Evolutionary conservation across 2,888 invertebrate species (phyloP), one percentile per base, ranked within the genome.

Genomic region (Lypha dubia): DNA sequence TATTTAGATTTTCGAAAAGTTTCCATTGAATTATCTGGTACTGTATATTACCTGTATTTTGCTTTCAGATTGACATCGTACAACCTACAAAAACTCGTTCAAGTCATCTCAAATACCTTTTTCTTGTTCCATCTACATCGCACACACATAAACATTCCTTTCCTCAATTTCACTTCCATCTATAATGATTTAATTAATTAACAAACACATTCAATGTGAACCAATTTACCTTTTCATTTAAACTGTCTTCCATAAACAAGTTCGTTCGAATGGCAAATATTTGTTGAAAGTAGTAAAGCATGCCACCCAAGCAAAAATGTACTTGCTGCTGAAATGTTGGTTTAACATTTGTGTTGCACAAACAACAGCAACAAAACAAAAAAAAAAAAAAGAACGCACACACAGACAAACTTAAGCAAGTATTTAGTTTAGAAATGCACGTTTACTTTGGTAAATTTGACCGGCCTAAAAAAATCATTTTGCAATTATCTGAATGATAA

Each of bases 131-230:
- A 22, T 17, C 2, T 51, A 51, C 17, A 5, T 8, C 11, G 17
- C 51, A 24, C 53, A 24, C 24, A 24, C 53, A 24, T 15, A 15
- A 60, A 60, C 20, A n/a, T 51, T 49, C 7, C 44, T 9, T 56
- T 24, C 15, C 6, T 17, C 46, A 56, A 32, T 53, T 56, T 20
- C 1, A 75, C 56, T 56, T n/a, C 22, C 38, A 32, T 17, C 22
- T 49, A 32, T 17, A 76, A 67, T 76, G 67, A 58, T 58, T 58
- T 46, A 76, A 76, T 76, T 76, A 67, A 76, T 67, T 65, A 65
- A 65, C 67, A 49, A 58, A 38, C 58, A 46, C 65, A 32, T 56
- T 41, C 28, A 65, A 75, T 32, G 53, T 75, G 65, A 65, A 44
- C 20, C 51, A 63, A 65, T 67, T 65, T 65, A 58, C 44, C n/a